Evolutionary conservation across 2,797 vertebrate genomes (phyloP).

Genomic region (Ctenopoma multispine): DNA sequence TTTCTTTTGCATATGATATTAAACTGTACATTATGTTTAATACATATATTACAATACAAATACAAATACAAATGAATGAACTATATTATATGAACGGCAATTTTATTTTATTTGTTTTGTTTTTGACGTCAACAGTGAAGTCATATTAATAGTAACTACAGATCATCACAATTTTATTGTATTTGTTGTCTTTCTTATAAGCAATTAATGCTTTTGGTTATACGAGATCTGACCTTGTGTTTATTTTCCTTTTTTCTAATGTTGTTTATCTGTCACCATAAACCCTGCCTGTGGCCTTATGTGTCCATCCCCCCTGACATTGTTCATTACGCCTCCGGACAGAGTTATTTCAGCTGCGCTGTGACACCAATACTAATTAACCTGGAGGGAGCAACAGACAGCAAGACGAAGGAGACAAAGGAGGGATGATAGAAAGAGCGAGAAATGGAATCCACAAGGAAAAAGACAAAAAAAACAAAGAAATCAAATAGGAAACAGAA

Average conservation of each 20-base stretch:
- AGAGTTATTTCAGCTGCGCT: constrained; percentile 66
- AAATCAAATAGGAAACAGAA: neutral
- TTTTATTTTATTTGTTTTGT: neutral
- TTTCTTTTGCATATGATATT: neutral
- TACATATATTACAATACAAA: too few relatives aligned
- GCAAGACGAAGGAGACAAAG: neutral
- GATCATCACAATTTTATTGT: neutral
- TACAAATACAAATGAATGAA: neutral
- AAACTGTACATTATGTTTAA: too few relatives aligned
- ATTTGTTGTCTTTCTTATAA: neutral
- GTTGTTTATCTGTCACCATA: constrained; percentile 39
- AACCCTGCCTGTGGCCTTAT: constrained; percentile 48
- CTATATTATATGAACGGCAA: neutral
- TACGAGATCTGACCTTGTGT: constrained; percentile 10
- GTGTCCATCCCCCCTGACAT: constrained; percentile 51
- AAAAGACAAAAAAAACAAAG: constrained; percentile 2
- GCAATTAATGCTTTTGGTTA: neutral
- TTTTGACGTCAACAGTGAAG: neutral
- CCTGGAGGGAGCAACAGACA: constrained; percentile 5
- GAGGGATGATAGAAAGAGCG: neutral
- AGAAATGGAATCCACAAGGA: constrained; percentile 5
- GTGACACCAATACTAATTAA: constrained; percentile 73
- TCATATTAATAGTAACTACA: neutral
- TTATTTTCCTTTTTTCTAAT: constrained; percentile 25
- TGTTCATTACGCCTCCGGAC: constrained; percentile 60